Percentiles rank a stretch among this genome's conserved stretches.
Conservation (phyloP, 64 coral and sea anemone species). For the Stichodactyla helianthus region DNA sequence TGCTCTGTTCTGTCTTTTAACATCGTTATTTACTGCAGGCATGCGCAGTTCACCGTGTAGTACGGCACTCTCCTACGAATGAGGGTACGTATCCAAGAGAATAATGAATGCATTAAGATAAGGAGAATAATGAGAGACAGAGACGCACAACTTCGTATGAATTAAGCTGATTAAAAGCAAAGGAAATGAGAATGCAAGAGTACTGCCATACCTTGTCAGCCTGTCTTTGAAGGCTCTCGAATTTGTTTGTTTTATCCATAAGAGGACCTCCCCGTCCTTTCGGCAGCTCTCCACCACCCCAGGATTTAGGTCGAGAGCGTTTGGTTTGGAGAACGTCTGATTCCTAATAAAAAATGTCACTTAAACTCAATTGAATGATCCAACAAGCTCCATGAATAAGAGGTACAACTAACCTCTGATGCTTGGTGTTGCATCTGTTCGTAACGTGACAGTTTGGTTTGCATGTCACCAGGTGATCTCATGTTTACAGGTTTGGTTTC, state of each 20-base stretch:
- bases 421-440: conserved; percentile 4
- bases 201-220: conserved; percentile 8
- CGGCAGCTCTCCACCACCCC: conserved; percentile 6
- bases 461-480: conserved; percentile 7
- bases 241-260: neutral
- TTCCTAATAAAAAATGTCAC: conserved; percentile 2
- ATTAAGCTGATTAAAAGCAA: neutral
- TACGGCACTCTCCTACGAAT: conserved; percentile 34
- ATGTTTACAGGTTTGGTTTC: neutral
- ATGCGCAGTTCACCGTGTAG: conserved; percentile 37
- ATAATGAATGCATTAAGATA: neutral
- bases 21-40: conserved; percentile 25
- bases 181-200: too few relatives aligned
- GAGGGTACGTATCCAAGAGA: conserved; percentile 9
- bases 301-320: conserved; percentile 24
- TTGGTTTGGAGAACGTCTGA: conserved; percentile 15
- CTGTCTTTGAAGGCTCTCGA: conserved; percentile 5
- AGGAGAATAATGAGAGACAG: neutral
- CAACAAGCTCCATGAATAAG: too few relatives aligned
- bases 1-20: conserved; percentile 6
- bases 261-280: neutral
- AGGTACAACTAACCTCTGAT: conserved; percentile 2
- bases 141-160: neutral
- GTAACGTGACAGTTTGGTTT: neutral
- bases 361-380: neutral